Percentiles rank a stretch among this genome's conserved stretches.
These are phyloP conservation scores for Campoplex nolae DNA, from an alignment of 2,888 invertebrate species.

Conservation along the genomic window DNA sequence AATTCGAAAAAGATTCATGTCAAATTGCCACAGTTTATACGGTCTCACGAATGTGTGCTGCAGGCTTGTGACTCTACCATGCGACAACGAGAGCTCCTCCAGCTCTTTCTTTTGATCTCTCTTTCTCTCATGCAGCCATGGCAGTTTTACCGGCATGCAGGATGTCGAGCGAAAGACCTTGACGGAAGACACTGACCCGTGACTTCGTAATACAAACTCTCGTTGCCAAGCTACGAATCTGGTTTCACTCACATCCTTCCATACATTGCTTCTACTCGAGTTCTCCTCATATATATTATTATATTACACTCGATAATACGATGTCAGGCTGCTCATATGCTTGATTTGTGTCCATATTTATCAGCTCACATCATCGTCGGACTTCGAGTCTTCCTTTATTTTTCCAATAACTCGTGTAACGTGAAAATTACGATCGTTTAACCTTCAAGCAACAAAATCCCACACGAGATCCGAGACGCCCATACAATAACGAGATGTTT, in stretches of 20 bases:
- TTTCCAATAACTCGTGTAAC: not conserved
- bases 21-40: not conserved
- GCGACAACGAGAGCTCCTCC: constrained; percentile 53
- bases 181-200: constrained; percentile 76
- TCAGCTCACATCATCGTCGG: not conserved
- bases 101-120: constrained; percentile 30
- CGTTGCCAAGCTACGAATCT: constrained; percentile 71
- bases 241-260: constrained; percentile 70
- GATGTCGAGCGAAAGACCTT: constrained; percentile 75
- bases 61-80: constrained; percentile 41
- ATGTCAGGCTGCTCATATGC: constrained; percentile 9
- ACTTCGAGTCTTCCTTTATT: not conserved
- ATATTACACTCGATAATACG: constrained; percentile 10
- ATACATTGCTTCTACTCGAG: constrained; percentile 58
- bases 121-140: constrained; percentile 49
- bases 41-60: constrained; percentile 22
- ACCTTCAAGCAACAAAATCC: not conserved
- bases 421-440: not conserved
- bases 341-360: constrained; percentile 7
- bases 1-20: constrained; percentile 18
- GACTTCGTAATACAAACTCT: constrained; percentile 72
- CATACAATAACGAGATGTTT: not conserved
- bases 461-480: not conserved
- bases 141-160: constrained; percentile 68
- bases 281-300: constrained; percentile 42